Conservation (phyloP, 2,113 vertebrate genomes). For the Brachypteracias leptosomus region DNA sequence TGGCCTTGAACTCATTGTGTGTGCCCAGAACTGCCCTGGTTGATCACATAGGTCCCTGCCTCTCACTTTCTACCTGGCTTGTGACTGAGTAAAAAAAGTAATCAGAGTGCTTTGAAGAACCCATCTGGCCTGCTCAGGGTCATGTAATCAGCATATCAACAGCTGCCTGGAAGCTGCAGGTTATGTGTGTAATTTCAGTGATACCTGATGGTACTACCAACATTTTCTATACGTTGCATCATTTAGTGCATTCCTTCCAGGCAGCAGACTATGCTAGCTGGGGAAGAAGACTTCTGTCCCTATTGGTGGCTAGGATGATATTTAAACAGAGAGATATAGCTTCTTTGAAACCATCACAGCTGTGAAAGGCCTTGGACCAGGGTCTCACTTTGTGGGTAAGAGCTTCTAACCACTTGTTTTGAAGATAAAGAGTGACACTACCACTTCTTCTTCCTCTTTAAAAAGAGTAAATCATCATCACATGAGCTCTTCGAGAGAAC, state of each 20-base stretch:
- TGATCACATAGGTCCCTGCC: not conserved
- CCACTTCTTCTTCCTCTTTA: not conserved
- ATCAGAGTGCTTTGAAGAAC: not conserved
- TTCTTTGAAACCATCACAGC: not conserved
- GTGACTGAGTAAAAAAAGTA: not conserved
- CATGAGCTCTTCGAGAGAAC: not conserved
- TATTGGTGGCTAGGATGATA: not conserved
- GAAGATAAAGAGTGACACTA: not conserved
- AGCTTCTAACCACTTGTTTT: not conserved
- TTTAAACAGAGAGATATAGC: not conserved
- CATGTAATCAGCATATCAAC: not conserved
- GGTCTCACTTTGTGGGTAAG: not conserved
- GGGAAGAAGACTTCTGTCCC: not conserved
- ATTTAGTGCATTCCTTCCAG: not conserved
- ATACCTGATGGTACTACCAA: not conserved
- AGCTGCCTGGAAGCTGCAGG: not conserved
- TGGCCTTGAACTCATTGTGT: not conserved
- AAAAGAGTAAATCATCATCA: not conserved
- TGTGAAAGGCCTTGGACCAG: not conserved
- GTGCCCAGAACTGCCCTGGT: not conserved
- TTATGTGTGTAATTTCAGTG: not conserved
- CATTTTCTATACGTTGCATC: rapidly evolving
- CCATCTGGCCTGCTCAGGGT: not conserved
- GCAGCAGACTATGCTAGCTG: not conserved
- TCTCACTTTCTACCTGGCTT: not conserved